Evolutionary conservation across 1,140 invertebrate species (phyloP), one percentile per base, ranked within the genome.

Genomic region (Lasioglossum albipes): DNA sequence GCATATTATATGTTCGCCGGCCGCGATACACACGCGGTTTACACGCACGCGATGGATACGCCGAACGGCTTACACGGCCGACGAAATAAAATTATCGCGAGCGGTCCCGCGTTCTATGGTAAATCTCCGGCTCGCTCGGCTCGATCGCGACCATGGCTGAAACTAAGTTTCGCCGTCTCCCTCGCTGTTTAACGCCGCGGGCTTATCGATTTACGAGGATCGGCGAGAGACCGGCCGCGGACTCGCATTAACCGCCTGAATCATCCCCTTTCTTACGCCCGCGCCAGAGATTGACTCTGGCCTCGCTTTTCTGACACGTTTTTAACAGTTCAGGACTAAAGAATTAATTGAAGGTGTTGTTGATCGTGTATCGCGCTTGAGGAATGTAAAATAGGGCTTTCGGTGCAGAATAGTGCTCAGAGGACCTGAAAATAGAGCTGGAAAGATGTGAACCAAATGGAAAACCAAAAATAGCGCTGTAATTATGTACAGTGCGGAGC

Each of bases 31-130:
- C 66, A 64, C 20, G 65, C 65, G 59, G 59, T 27, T 54, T 73
- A 65, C 69, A 64, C 64, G 73, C 79, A 80, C 79, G 73, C 65
- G 52, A 62, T 13, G 31, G 31, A 69, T 45, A 75, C 49, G 54
- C n/a, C 65, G 72, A 68, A 75, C 78, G 73, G 65, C 52, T 62
- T 80, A 75, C 79, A 80, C 73, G 79, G 16, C 31, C 79, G 79
- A 20, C 42, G 72, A 80, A 80, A 80, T 80, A 80, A 80, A 80
- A 80, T 80, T 75, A 80, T 80, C 73, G 65, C 66, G 66, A 80
- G 54, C 79, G 72, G 41, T 22, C 31, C 49, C 61, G 42, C 73
- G 79, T 75, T 75, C 79, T 80, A 80, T 62, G 79, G 79, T 80
- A 75, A 75, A 80, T 75, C 77, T 79, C 18, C 57, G 16, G 57